Evolutionary conservation across 2,113 vertebrate genomes (phyloP), one percentile per base, ranked within the genome.

Genomic region (Boulengeromyrus knoepffleri): DNA sequence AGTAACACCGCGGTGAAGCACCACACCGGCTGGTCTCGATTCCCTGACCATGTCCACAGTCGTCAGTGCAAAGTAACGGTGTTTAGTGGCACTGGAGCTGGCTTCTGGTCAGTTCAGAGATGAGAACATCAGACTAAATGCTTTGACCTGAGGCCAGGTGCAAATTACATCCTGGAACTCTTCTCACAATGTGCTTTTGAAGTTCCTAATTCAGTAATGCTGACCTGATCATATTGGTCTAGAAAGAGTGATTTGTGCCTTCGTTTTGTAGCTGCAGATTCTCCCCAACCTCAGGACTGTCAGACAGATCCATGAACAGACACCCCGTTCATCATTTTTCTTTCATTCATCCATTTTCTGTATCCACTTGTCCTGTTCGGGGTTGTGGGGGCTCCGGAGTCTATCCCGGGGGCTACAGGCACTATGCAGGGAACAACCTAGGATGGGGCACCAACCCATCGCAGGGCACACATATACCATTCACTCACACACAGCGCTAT

Each of bases 161-260:
- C 66, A 36, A 36, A 74, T 77, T 77, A 36, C 1, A 80, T 5
- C 17, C 74, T 42, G 31, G 15, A 19, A 3, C 8, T 86, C 86
- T 36, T 56, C 8, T 9, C 49, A 87, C 7, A 17, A 21, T 53
- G 27, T 36, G 27, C 21, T 87, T 87, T 13, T 52, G 49, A 1
- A 87, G 27, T 21, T 21, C 24, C 85, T 88, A 19, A 58, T 39
- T 84, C 36, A 42, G 9, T 53, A 88, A 39, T 2, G 12, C 39
- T 85, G 4, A 90, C 87, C 90, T 87, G 56, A 50, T 89, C 27
- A 56, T 1, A 7, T 89, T 89, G n/a, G 80, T 89, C 86, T 24
- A 50, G 84, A 91, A 24, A 17, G 89, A 77, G 52, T 77, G 90
- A 66, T 42, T 88, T 66, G 8, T 4, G 1, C 56, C 56, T 56